A percentile compares a stretch with the other conserved stretches of the same genome.
phyloP scores from a whole-genome alignment of 2,888 invertebrate species.

The Nezara viridula region DNA sequence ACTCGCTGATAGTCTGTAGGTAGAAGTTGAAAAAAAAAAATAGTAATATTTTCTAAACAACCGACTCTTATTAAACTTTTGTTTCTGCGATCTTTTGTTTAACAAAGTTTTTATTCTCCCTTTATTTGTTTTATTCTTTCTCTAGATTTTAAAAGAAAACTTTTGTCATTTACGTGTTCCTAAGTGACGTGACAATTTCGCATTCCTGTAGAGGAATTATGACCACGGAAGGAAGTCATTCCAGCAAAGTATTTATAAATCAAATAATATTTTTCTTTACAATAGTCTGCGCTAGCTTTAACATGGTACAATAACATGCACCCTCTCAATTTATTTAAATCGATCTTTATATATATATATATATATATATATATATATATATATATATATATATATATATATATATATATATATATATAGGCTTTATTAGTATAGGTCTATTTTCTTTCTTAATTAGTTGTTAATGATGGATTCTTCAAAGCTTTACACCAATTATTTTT shows the following conservation, averaged over 20 bases:
- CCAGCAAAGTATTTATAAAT: not conserved
- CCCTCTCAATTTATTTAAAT: not conserved
- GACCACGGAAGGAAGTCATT: not conserved
- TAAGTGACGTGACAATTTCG: not conserved
- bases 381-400: too few species aligned
- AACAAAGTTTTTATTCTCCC: fast-evolving
- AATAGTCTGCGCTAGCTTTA: not conserved
- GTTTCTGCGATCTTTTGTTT: too few species aligned
- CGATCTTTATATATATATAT: not conserved
- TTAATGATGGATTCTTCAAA: too few species aligned
- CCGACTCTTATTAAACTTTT: too few species aligned
- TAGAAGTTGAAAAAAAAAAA: too few species aligned
- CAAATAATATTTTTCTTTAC: not conserved
- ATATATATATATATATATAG: too few species aligned
- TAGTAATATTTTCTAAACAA: too few species aligned
- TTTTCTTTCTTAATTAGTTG: too few species aligned
- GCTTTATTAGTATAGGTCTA: too few species aligned
- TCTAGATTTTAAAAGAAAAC: not conserved
- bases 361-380: too few species aligned
- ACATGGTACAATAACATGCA: not conserved
- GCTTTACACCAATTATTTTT: too few species aligned
- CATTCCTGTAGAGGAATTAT: not conserved
- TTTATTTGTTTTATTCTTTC: not conserved
- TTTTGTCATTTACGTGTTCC: not conserved
- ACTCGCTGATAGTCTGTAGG: too few species aligned